Evolutionary conservation across 2,888 invertebrate species (phyloP).

Genomic region (Drosophila mulleri): DNA sequence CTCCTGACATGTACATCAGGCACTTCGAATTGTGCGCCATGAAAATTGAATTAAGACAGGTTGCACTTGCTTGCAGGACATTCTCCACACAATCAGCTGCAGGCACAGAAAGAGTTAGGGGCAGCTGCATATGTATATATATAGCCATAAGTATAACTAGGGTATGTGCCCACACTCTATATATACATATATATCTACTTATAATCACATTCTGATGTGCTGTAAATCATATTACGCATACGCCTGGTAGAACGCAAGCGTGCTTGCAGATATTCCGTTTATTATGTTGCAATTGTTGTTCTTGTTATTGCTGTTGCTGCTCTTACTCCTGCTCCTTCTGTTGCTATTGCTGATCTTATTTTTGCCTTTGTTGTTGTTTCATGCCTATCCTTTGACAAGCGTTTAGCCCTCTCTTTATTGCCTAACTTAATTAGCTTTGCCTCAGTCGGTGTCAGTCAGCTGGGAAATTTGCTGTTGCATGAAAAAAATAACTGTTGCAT

Average conservation of each 20-base stretch:
- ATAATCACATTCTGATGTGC: constrained; percentile 71
- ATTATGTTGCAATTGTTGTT: constrained; percentile 25
- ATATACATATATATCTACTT: constrained; percentile 1
- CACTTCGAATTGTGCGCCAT: constrained; percentile 44
- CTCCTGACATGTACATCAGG: not conserved
- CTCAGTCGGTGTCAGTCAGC: constrained; percentile 19
- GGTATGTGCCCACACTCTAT: not conserved
- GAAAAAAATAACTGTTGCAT: constrained; percentile 60
- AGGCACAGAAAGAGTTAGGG: not conserved
- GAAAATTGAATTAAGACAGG: constrained; percentile 71
- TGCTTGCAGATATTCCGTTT: constrained; percentile 49
- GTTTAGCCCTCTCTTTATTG: constrained; percentile 33
- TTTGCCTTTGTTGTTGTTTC: constrained; percentile 3
- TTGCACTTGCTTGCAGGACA: constrained; percentile 38
- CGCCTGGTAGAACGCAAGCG: constrained; percentile 47
- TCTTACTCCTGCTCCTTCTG: not conserved
- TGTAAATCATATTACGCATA: constrained; percentile 74
- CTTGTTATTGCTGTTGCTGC: not conserved
- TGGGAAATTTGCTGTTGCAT: constrained; percentile 39
- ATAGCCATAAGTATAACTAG: not conserved
- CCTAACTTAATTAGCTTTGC: constrained; percentile 69
- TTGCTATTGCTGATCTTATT: not conserved
- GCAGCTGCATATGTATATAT: not conserved
- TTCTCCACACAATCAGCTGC: not conserved
- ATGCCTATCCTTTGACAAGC: constrained; percentile 24